Percentiles rank a stretch among this genome's conserved stretches.
phyloP scores from a whole-genome alignment of 2,888 invertebrate species.

The Brachylomia viminalis region DNA sequence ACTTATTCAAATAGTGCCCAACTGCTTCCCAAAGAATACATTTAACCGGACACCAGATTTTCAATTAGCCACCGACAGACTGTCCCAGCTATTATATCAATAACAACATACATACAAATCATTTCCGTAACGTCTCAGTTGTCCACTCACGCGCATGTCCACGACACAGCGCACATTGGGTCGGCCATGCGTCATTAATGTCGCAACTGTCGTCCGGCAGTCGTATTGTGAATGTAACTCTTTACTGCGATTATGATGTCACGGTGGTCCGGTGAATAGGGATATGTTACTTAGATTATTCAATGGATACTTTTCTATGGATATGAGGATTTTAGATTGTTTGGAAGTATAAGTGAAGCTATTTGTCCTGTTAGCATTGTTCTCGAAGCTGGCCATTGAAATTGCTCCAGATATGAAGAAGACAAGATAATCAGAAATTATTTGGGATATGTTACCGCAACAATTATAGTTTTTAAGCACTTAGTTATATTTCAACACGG shows the following conservation, averaged over 20 bases:
- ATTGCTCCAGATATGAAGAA: not conserved
- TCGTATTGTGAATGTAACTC: conserved; percentile 61
- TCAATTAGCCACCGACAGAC: conserved; percentile 49
- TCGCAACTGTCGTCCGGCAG: conserved; percentile 62
- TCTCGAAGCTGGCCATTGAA: not conserved
- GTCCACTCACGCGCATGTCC: conserved; percentile 66
- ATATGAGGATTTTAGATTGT: conserved; percentile 28
- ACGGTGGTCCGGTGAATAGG: conserved; percentile 59
- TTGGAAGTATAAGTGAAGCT: conserved; percentile 3
- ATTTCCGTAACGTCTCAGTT: conserved; percentile 58
- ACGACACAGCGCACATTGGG: conserved; percentile 34
- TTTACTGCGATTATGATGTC: conserved; percentile 62
- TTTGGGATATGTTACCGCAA: not conserved
- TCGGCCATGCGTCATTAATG: conserved; percentile 62
- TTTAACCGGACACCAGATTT: conserved; percentile 18
- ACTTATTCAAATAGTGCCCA: conserved; percentile 2
- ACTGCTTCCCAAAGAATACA: not conserved
- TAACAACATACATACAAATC: conserved; percentile 58
- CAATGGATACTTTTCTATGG: conserved; percentile 24
- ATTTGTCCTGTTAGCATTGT: conserved; percentile 15
- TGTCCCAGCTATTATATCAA: conserved; percentile 54
- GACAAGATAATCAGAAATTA: not conserved
- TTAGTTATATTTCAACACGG: not conserved
- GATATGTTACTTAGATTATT: conserved; percentile 45
- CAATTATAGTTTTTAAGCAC: not conserved